A percentile compares a stretch with the other conserved stretches of the same genome.
Conservation (phyloP, 2,797 vertebrate genomes). For the Danio aesculapii region DNA sequence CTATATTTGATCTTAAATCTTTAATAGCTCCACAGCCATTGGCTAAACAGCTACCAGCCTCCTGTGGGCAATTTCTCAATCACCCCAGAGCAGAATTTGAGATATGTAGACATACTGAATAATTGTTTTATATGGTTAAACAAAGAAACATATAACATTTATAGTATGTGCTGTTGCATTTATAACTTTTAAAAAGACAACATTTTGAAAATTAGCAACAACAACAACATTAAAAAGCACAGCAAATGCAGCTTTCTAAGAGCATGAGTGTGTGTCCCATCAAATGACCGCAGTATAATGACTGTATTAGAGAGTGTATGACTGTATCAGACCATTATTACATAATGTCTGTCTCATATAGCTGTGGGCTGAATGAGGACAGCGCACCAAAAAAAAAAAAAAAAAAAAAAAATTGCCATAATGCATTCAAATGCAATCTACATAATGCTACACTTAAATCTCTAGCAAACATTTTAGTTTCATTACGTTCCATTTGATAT, state of each 20-base stretch:
- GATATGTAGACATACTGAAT: too few species aligned
- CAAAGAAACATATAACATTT: too few species aligned
- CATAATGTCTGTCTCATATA: conserved; percentile 33
- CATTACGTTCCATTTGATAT: not conserved
- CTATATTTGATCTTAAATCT: too few species aligned
- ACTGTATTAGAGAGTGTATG: not conserved
- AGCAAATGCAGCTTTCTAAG: conserved; percentile 1
- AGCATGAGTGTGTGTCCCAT: not conserved
- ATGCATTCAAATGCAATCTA: not conserved
- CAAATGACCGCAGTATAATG: conserved; percentile 9
- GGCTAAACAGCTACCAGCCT: too few species aligned
- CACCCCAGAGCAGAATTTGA: too few species aligned
- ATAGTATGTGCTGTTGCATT: not conserved
- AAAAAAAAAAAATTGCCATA: not conserved
- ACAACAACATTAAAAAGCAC: not conserved
- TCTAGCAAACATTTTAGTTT: not conserved
- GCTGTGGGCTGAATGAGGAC: not conserved
- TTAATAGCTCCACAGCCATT: too few species aligned
- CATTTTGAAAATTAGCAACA: not conserved
- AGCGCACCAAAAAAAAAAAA: not conserved
- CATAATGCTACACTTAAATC: not conserved
- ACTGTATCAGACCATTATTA: conserved; percentile 14
- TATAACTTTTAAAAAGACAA: not conserved
- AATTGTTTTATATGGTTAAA: too few species aligned
- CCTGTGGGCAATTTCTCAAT: too few species aligned